A percentile compares a stretch with the other conserved stretches of the same genome.
These are phyloP conservation scores for Phenganax marumi DNA, from an alignment of 92 coral and sea anemone species.

Conservation along the genomic window DNA sequence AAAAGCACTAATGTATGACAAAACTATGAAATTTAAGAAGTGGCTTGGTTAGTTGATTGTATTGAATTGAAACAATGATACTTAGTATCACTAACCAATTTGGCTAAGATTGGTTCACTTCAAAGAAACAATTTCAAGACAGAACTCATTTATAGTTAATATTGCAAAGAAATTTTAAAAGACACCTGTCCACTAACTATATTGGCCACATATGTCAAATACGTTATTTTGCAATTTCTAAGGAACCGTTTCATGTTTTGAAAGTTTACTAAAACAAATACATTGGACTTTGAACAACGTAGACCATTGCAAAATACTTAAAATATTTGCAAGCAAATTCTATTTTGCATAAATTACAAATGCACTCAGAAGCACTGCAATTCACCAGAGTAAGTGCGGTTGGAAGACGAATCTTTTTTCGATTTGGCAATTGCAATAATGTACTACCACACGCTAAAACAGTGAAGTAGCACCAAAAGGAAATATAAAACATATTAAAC, in stretches of 20 bases:
- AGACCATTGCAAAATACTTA: background rate
- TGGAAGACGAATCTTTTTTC: conserved; percentile 1
- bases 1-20: background rate
- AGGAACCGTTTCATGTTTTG: background rate
- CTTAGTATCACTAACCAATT: background rate
- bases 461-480: background rate
- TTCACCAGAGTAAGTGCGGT: conserved; percentile 23
- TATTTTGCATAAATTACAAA: conserved; percentile 25
- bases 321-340: background rate
- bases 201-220: conserved; percentile 17
- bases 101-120: conserved; percentile 4
- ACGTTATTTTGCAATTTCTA: conserved; percentile 1
- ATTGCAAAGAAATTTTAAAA: conserved; percentile 9
- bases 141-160: conserved; percentile 43
- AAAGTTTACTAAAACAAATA: background rate
- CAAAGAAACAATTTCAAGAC: conserved; percentile 30
- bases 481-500: background rate
- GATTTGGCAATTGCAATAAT: conserved; percentile 15
- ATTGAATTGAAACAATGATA: background rate
- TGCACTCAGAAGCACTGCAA: conserved; percentile 6
- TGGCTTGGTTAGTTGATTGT: background rate
- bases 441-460: background rate
- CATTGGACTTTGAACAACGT: conserved; percentile 6
- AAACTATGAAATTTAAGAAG: background rate
- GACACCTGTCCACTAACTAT: conserved; percentile 32